Base-by-base conservation (phyloP, 2,797 vertebrate species). In the Dipus sagitta region DNA sequence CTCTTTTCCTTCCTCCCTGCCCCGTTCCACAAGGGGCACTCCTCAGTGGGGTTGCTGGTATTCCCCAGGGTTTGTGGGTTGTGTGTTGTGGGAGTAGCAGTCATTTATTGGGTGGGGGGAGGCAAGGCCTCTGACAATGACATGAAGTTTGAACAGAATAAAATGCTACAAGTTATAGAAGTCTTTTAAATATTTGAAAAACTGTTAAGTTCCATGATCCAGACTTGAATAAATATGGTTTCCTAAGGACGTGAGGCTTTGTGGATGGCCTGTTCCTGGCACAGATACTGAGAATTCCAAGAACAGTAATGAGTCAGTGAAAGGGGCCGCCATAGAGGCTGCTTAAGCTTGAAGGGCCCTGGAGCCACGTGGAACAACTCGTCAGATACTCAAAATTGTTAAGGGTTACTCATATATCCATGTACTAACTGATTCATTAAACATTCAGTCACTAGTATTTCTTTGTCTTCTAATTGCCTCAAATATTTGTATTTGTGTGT, bases 111-210 rank as follows among this genome's bases (percentile, higher is more conserved):
- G 6, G 47, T 5, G 47, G 47, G 47, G 47, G 47, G 47, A 47
- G 47, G 47, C 47, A 47, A 47, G 6, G 11, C 47, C 47, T 47
- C 47, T 47, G 47, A 7, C 8, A 9, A 47, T 65, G 2, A 24
- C 15, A 60, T 72, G 52, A 67, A 93, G 89, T 94, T 83, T 88
- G 77, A 93, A 9, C 23, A 62, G 38, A 91, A 91, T 24, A 91
- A 79, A 80, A 80, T 58, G 38, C 47, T 60, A 64, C 68, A 89
- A 79, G 14, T 91, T 88, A 75, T 0, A 60, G 21, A 7, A 30
- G 12, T 11, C n/a, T 32, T 91, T 77, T 52, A 90, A 70, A 91
- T 24, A 76, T 23, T n/a, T 86, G 28, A 88, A 90, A 94, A 67
- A 60, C 15, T 84, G 32, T 21, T 65, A 92, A 34, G 17, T 2